phyloP scores from a whole-genome alignment of 2,888 invertebrate genomes.

The Pyrochroa serraticornis region DNA sequence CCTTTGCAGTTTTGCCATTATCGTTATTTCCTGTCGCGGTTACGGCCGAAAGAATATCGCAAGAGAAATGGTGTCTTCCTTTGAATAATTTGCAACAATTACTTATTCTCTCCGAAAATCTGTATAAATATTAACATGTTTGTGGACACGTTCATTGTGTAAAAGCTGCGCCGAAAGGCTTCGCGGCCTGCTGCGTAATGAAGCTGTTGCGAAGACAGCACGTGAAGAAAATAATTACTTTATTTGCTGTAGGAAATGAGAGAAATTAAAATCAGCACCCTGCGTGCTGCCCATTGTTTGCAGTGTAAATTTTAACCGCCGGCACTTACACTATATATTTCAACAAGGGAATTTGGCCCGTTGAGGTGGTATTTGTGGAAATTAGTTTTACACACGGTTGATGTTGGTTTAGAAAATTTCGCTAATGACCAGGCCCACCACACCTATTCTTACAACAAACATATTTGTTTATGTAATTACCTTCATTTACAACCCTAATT shows the following conservation, averaged over 20 bases:
- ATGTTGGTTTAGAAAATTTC: slow-evolving; percentile 9
- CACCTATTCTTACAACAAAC: background rate
- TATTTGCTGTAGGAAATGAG: slow-evolving; percentile 1
- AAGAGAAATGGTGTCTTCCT: background rate
- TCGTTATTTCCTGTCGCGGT: slow-evolving; percentile 2
- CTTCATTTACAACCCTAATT: background rate
- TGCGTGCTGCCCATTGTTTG: slow-evolving; percentile 4
- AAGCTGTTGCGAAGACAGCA: slow-evolving; percentile 14
- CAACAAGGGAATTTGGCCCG: slow-evolving; percentile 4
- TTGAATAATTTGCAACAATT: slow-evolving; percentile 2
- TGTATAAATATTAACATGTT: slow-evolving; percentile 1
- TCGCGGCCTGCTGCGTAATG: slow-evolving; percentile 4
- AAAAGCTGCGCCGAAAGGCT: too few relatives aligned
- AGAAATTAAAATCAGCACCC: background rate
- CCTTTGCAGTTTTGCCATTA: background rate
- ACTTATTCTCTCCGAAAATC: background rate
- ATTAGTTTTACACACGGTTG: slow-evolving; percentile 5
- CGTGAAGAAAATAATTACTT: slow-evolving; percentile 1
- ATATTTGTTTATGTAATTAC: slow-evolving; percentile 5
- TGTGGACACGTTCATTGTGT: too few relatives aligned
- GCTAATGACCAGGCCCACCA: slow-evolving; percentile 1
- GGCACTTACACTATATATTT: background rate
- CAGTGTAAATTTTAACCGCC: slow-evolving; percentile 8
- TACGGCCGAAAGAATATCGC: background rate
- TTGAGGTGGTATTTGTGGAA: slow-evolving; percentile 12